Conservation (phyloP, 2,888 invertebrate genomes). For the Sphaerophoria rueppellii region DNA sequence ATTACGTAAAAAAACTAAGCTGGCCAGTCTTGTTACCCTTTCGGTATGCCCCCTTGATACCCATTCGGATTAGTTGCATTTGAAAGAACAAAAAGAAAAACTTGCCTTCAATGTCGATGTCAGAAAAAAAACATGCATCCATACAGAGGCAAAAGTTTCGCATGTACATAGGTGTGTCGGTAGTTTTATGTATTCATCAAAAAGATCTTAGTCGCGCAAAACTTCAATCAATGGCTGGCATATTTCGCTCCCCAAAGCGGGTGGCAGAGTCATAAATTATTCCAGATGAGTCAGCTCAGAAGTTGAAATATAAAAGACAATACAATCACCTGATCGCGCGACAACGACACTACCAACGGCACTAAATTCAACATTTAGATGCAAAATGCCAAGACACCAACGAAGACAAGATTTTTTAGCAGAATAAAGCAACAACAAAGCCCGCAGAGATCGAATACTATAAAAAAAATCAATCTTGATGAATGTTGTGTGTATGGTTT, state of each 20-base stretch:
- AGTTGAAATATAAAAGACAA: constrained; percentile 15
- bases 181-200: neutral
- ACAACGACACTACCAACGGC: neutral
- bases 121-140: neutral
- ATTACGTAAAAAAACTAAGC: constrained; percentile 57
- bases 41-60: neutral
- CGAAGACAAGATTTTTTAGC: constrained; percentile 9
- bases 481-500: constrained; percentile 31
- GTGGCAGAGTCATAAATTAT: constrained; percentile 44
- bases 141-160: constrained; percentile 20
- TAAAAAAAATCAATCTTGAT: constrained; percentile 4
- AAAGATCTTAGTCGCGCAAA: neutral
- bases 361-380: constrained; percentile 52
- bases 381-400: constrained; percentile 62
- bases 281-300: constrained; percentile 52
- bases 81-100: constrained; percentile 44
- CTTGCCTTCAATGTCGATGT: constrained; percentile 62
- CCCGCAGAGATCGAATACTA: neutral
- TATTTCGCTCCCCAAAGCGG: neutral
- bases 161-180: constrained; percentile 54
- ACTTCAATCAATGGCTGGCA: constrained; percentile 3
- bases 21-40: constrained; percentile 8
- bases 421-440: neutral
- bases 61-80: constrained; percentile 41
- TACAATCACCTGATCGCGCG: constrained; percentile 56